Conservation (phyloP, 2,888 invertebrate genomes). For the Hypena proboscidalis region DNA sequence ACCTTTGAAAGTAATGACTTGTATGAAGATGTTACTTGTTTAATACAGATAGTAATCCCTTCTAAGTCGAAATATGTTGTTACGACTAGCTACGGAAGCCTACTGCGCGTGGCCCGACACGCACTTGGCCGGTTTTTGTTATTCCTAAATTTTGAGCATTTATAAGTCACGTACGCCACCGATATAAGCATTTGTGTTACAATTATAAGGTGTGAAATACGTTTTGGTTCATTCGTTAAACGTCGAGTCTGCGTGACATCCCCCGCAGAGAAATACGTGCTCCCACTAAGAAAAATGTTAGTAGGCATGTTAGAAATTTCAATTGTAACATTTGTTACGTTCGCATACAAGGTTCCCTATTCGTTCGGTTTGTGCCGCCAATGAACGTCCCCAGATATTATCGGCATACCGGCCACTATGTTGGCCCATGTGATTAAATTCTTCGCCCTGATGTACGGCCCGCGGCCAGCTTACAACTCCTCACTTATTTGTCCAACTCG, state of each 20-base stretch:
- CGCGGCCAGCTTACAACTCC: conserved; percentile 53
- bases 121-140: too few relatives aligned
- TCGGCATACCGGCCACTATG: conserved; percentile 72
- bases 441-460: conserved; percentile 65
- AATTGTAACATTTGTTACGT: conserved; percentile 78
- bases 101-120: too few relatives aligned
- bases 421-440: conserved; percentile 80
- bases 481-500: conserved; percentile 62
- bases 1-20: too few relatives aligned
- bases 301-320: conserved; percentile 81
- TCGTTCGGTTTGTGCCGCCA: conserved; percentile 71
- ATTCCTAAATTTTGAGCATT: conserved; percentile 8
- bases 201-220: conserved; percentile 59
- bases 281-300: conserved; percentile 75
- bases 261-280: conserved; percentile 74
- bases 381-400: conserved; percentile 75
- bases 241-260: conserved; percentile 56
- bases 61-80: too few relatives aligned
- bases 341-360: conserved; percentile 71
- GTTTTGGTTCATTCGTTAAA: conserved; percentile 62
- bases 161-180: conserved; percentile 58
- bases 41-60: too few relatives aligned
- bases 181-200: conserved; percentile 63
- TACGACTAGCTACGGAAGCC: too few relatives aligned
- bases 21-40: too few relatives aligned